These are phyloP conservation scores for Scaptodrosophila latifasciaeformis DNA, from an alignment of 2,888 invertebrate genomes.

Conservation along the genomic window DNA sequence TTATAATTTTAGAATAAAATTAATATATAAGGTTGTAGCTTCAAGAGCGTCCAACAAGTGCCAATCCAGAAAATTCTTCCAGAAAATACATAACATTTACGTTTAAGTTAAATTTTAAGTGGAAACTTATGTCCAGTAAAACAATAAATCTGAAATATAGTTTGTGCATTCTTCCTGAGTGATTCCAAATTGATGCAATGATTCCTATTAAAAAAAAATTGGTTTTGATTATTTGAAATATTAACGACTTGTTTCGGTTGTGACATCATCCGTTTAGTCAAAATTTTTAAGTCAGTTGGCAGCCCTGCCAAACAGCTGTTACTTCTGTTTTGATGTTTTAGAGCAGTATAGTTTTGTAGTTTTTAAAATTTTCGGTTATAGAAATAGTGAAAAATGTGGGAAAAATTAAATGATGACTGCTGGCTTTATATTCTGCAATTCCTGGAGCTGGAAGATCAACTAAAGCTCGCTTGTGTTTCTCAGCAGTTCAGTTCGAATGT, in stretches of 20 bases:
- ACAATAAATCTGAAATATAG: no score
- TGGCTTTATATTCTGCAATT: conserved; percentile 33
- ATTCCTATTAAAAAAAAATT: no score
- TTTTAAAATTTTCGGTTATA: conserved; percentile 2
- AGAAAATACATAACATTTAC: conserved; percentile 3
- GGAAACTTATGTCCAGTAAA: no score
- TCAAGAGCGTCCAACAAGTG: conserved; percentile 38
- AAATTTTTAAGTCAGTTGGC: no score
- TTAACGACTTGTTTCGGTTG: no score
- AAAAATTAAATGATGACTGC: conserved; percentile 42
- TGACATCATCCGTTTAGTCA: no score
- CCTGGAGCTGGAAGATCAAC: conserved; percentile 34
- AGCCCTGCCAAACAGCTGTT: no score
- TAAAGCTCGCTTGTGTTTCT: conserved; percentile 26
- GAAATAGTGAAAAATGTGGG: conserved; percentile 19
- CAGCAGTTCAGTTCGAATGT: conserved; percentile 21
- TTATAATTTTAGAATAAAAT: conserved; percentile 15
- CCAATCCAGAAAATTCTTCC: conserved; percentile 59
- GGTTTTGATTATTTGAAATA: no score
- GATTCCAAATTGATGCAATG: no score
- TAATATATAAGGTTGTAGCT: conserved; percentile 35
- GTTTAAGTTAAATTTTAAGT: no score
- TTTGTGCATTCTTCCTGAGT: no score
- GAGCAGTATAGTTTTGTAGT: background rate
- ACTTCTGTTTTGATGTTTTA: no score